Conservation (phyloP, 2,797 vertebrate genomes). For the Cossypha niveicapilla region DNA sequence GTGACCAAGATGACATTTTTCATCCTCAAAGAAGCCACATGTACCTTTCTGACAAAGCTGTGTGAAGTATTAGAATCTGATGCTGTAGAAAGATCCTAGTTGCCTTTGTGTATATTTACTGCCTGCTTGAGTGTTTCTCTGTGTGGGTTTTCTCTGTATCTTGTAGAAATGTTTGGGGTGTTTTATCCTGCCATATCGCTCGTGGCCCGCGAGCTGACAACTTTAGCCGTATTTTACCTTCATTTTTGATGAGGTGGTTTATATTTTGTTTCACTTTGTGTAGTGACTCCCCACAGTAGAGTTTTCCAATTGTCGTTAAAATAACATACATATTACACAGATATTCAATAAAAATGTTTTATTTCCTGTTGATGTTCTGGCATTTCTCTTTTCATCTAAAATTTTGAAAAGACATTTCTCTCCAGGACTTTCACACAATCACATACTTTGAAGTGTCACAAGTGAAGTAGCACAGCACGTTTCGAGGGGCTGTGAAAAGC, state of each 20-base stretch:
- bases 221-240: slow-evolving; percentile 97
- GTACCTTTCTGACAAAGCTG: slow-evolving; percentile 92
- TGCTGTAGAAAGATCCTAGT: slow-evolving; percentile 99
- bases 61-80: slow-evolving; percentile 98
- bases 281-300: slow-evolving; percentile 97
- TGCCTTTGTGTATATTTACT: slow-evolving; percentile 99
- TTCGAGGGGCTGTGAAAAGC: background rate
- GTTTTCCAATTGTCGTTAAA: slow-evolving; percentile 99
- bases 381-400: slow-evolving; percentile 17
- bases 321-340: slow-evolving; percentile 96
- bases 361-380: slow-evolving; percentile 96
- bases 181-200: slow-evolving; percentile 95
- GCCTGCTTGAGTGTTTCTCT: slow-evolving; percentile 99
- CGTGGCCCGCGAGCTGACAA: slow-evolving; percentile 84
- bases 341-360: slow-evolving; percentile 99
- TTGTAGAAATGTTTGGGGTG: slow-evolving; percentile 95
- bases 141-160: slow-evolving; percentile 97
- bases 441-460: background rate
- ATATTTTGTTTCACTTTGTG: slow-evolving; percentile 98
- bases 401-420: background rate
- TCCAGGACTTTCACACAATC: background rate
- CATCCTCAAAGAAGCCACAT: slow-evolving; percentile 84
- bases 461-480: background rate
- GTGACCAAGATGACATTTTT: slow-evolving; percentile 77
- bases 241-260: slow-evolving; percentile 98